Base-by-base conservation (phyloP, 92 coral and sea anemone species). In the Porites rus region DNA sequence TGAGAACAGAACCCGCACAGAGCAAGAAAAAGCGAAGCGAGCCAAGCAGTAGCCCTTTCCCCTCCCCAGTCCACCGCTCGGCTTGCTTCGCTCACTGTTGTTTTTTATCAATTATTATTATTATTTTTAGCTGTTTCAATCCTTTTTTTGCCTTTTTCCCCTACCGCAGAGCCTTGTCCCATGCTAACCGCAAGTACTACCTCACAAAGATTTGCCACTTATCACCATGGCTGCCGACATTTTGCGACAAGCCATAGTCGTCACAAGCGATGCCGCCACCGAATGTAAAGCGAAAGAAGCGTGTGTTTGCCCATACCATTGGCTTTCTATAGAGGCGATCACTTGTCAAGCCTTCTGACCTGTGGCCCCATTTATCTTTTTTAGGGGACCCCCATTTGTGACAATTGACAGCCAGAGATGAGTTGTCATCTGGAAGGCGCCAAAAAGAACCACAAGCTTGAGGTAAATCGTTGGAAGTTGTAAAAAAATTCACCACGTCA, bases 381-480 rank as follows among this genome's bases (percentile, higher is more conserved):
- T 66, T 54, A 10, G 69, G 25, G 67, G 21, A 74, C 0, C 92
- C 92, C 92, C 92, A 89, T 46, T 74, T 51, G 4, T 65, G 78
- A 65, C 92, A 89, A 22, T 74, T 89, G 12, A 6, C 25, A 6
- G 92, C 77, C 21, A 89, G 63, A 8, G 51, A 8, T 51, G 92
- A 89, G 24, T 86, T 79, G 61, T 89, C 92, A 25, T 85, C 90
- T 8, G 86, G 83, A 8, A 89, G 82, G 71, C 86, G 77, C 18
- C 76, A 72, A 70, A 89, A 89, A 1, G 92, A 89, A 31, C 59
- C 76, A 60, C 89, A 89, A 22, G 92, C 92, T 6, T 7, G 13
- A 24, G 90, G 89, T 3, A 51, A 1, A 1, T 70, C 1, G 65
- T 80, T 51, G 52, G 84, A 80, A 25, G 38, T 24, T 7, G 75